phyloP scores from a whole-genome alignment of 2,888 invertebrate genomes.

The Liodrosophila aerea region DNA sequence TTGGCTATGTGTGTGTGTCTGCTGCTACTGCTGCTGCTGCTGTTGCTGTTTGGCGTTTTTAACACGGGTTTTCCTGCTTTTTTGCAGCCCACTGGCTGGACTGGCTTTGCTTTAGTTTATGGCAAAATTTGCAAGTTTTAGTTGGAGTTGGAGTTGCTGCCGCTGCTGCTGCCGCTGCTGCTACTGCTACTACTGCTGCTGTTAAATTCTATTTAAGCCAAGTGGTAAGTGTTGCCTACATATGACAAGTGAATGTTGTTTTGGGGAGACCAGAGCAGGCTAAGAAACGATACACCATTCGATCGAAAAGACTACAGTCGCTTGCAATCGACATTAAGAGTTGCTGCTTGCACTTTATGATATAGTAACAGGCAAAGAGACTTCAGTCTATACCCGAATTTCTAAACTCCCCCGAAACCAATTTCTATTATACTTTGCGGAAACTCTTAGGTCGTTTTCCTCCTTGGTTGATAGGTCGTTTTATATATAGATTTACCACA shows the following conservation, averaged over 20 bases:
- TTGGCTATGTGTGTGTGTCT: slow-evolving; percentile 20
- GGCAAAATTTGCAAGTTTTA: slow-evolving; percentile 40
- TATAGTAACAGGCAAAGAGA: too few relatives aligned
- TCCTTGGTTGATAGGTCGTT: too few relatives aligned
- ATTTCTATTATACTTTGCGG: too few relatives aligned
- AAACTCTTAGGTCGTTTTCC: too few relatives aligned
- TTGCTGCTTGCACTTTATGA: too few relatives aligned
- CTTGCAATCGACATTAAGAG: too few relatives aligned
- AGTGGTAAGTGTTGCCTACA: slow-evolving; percentile 47
- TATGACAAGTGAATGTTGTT: slow-evolving; percentile 72
- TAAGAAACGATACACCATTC: slow-evolving; percentile 16
- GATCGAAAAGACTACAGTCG: slow-evolving; percentile 18
- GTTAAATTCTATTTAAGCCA: slow-evolving; percentile 62
- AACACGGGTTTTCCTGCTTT: slow-evolving; percentile 42
- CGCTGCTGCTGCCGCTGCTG: slow-evolving; percentile 4
- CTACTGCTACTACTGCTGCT: slow-evolving; percentile 13
- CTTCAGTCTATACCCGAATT: too few relatives aligned
- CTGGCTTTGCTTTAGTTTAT: slow-evolving; percentile 50
- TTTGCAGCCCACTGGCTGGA: slow-evolving; percentile 37
- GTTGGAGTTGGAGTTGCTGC: slow-evolving; percentile 12
- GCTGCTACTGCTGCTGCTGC: slow-evolving; percentile 1
- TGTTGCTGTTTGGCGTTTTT: slow-evolving; percentile 15
- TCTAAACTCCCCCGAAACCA: too few relatives aligned
- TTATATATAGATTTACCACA: too few relatives aligned
- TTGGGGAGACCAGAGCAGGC: slow-evolving; percentile 61